Base-by-base conservation (phyloP, 2,888 invertebrate genomes). In the Pterostichus madidus region DNA sequence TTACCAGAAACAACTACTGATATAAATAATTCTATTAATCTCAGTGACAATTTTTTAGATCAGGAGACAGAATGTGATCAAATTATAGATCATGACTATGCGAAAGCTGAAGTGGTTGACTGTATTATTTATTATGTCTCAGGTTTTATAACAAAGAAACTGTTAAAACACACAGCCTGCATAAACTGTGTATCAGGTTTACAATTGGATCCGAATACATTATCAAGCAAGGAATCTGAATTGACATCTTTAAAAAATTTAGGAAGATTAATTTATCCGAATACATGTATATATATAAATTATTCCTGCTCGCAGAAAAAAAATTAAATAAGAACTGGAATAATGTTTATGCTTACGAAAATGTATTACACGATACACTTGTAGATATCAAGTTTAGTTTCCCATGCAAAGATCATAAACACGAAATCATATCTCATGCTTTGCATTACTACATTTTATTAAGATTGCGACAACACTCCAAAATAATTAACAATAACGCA, bases 341-440 rank as follows among this genome's bases (percentile, higher is more conserved):
- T 10, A 59, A 59, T 59, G 13, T 15, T 7, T 3, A 59, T 59
- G n/a, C n/a, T 10, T 59, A 59, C 13, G 15, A 59, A 59, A 13
- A 59, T 11, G 8, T 10, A 46, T n/a, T 46, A 2, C 4, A 10
- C n/a, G 46, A 46, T 13, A 15, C 15, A 15, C 7, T 59, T 13
- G 2, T 59, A 59, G 13, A 59, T 13, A 15, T 7, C 5, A 59
- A 59, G 3, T 11, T 59, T 15, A 59, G 3, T 3, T 59, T 59
- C 13, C 59, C 59, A 10, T 59, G 7, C 13, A 15, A 59, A 59
- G 8, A 59, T 3, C 59, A 59, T 59, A 59, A 59, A 10, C 13
- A 59, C 15, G 59, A 59, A 59, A 24, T 59, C 3, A 59, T 59
- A 59, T 59, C 59, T n/a, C 13, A 11, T 59, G 59, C 59, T 3